Percentiles rank a stretch among this genome's conserved stretches.
Evolutionary conservation across 2,797 vertebrate species (phyloP).

Genomic region (Enteromius treurensis): DNA sequence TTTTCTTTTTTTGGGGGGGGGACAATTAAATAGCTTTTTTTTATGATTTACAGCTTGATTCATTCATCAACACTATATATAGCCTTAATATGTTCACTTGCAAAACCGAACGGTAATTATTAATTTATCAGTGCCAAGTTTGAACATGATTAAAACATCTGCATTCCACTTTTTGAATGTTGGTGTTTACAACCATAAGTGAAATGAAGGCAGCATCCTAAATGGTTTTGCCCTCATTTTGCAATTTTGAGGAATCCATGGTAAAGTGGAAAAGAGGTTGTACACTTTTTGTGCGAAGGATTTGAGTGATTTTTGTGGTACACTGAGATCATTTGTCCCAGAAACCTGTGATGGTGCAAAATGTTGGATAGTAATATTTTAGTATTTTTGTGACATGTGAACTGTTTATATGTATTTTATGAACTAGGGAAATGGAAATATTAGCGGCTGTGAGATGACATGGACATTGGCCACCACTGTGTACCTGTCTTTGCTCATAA

Average conservation of each 20-base stretch:
- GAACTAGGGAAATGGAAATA: slow-evolving; percentile 52
- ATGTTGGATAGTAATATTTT: slow-evolving; percentile 43
- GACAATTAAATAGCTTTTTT: neutral
- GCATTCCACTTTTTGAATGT: slow-evolving; percentile 10
- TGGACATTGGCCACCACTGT: slow-evolving; percentile 54
- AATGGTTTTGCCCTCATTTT: slow-evolving; percentile 13
- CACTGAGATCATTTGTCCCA: slow-evolving; percentile 22
- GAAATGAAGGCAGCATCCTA: slow-evolving; percentile 8
- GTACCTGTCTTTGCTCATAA: slow-evolving; percentile 61
- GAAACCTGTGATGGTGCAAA: slow-evolving; percentile 48
- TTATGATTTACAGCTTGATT: slow-evolving; percentile 1
- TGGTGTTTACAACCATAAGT: neutral
- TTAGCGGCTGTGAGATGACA: slow-evolving; percentile 60
- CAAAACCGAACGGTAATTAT: neutral
- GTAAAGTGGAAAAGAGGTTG: neutral
- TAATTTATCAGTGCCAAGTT: slow-evolving; percentile 36
- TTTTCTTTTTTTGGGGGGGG: neutral
- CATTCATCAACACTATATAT: slow-evolving; percentile 38
- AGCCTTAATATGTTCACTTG: slow-evolving; percentile 42
- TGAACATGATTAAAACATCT: slow-evolving; percentile 17
- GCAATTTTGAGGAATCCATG: neutral
- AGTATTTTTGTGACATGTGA: slow-evolving; percentile 50
- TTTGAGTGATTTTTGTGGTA: slow-evolving; percentile 6
- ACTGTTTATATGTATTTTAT: slow-evolving; percentile 55
- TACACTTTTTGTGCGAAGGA: neutral